Conservation (phyloP, 1,140 invertebrate genomes). For the Drosophila albomicans region DNA sequence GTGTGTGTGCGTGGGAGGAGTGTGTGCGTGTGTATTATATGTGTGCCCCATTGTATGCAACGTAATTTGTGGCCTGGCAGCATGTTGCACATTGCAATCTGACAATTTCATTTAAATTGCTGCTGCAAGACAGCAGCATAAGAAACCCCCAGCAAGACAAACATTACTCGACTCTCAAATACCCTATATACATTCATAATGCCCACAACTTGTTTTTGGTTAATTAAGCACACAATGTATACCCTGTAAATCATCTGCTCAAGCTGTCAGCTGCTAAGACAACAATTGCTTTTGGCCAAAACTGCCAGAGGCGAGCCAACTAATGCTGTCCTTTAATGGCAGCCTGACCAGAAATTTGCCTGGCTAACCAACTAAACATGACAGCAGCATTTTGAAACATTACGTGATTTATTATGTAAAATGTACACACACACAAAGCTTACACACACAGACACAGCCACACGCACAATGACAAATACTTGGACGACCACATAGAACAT, state of each 20-base stretch:
- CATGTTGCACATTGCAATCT: conserved; percentile 82
- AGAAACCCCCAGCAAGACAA: background rate
- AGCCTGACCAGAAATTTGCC: conserved; percentile 46
- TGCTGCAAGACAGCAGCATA: conserved; percentile 58
- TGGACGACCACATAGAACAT: conserved; percentile 64
- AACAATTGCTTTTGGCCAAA: conserved; percentile 21
- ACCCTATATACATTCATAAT: conserved; percentile 4
- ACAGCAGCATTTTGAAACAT: conserved; percentile 82
- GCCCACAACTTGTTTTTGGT: background rate
- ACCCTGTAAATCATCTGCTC: background rate
- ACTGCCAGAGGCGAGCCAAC: conserved; percentile 15
- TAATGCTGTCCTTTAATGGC: conserved; percentile 57
- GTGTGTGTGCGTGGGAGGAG: background rate
- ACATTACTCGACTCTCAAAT: background rate
- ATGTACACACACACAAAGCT: conserved; percentile 33
- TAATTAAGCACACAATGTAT: background rate
- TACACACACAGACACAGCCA: conserved; percentile 19
- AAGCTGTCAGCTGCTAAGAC: conserved; percentile 2
- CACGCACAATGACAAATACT: conserved; percentile 55
- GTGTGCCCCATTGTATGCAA: conserved; percentile 58
- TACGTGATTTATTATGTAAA: conserved; percentile 82
- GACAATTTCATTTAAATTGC: conserved; percentile 82
- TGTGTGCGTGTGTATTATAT: conserved; percentile 33
- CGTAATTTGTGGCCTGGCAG: conserved; percentile 77
- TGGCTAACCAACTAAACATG: conserved; percentile 73